A percentile compares a stretch with the other conserved stretches of the same genome.
phyloP scores from a whole-genome alignment of 2,797 vertebrate genomes.

The Cossypha niveicapilla region DNA sequence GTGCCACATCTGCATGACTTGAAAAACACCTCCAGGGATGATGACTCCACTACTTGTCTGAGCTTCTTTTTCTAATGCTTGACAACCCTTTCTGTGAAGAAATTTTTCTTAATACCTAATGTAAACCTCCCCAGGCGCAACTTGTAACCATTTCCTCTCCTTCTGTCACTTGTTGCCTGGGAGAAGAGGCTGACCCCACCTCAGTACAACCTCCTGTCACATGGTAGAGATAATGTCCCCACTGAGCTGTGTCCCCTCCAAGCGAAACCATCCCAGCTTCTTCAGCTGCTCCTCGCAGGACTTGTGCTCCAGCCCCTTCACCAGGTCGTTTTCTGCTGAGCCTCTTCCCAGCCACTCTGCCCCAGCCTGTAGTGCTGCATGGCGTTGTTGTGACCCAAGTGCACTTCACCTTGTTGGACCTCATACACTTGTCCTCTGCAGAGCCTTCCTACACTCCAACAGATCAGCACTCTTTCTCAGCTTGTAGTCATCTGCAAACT shows the following conservation, averaged over 20 bases:
- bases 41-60: background rate
- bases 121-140: background rate
- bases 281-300: background rate
- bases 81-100: rapidly evolving
- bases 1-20: background rate
- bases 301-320: background rate
- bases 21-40: background rate
- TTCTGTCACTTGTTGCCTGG: background rate
- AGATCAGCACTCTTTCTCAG: background rate
- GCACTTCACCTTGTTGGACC: background rate
- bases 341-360: background rate
- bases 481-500: background rate
- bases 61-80: background rate
- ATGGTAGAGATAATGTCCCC: background rate
- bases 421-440: background rate
- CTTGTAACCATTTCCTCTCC: background rate
- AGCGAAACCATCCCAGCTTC: background rate
- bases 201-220: background rate
- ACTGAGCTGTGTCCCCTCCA: background rate
- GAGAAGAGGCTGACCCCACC: background rate
- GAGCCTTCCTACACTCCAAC: background rate
- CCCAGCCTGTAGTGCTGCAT: rapidly evolving
- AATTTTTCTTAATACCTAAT: background rate
- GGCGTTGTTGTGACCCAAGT: background rate
- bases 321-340: background rate